Evolutionary conservation across 2,888 invertebrate genomes (phyloP).

Genomic region (Cetonia aurata): DNA sequence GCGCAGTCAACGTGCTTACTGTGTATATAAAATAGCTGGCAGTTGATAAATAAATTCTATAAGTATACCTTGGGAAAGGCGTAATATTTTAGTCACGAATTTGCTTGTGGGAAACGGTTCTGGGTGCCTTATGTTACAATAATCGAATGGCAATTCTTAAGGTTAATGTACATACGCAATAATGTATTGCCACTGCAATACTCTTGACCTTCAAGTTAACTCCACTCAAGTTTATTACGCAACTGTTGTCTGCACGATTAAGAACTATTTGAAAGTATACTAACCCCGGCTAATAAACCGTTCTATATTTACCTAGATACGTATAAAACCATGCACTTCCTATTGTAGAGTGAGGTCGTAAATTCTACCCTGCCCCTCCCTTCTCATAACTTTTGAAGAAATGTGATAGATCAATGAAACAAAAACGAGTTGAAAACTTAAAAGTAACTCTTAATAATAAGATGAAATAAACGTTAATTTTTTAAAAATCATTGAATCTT

Average conservation of each 20-base stretch:
- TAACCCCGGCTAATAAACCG: neutral
- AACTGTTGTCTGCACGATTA: neutral
- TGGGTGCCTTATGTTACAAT: neutral
- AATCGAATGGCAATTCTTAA: neutral
- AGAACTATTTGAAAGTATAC: slow-evolving; percentile 20
- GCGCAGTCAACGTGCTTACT: neutral
- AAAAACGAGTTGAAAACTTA: too few relatives aligned
- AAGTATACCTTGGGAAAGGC: neutral
- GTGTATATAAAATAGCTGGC: neutral
- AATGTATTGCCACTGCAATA: neutral
- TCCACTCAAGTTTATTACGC: slow-evolving; percentile 21
- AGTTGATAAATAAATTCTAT: neutral
- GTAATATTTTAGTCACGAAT: neutral
- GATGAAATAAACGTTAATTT: too few relatives aligned
- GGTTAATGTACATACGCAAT: neutral
- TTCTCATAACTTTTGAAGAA: too few relatives aligned
- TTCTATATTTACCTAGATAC: too few relatives aligned
- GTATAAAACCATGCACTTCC: too few relatives aligned
- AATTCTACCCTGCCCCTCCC: too few relatives aligned
- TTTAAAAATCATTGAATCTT: too few relatives aligned
- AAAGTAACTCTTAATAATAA: too few relatives aligned
- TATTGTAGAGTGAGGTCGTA: too few relatives aligned
- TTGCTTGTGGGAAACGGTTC: neutral
- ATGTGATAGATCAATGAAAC: too few relatives aligned
- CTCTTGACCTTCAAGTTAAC: slow-evolving; percentile 22